These are phyloP conservation scores for Mechanitis mazaeus DNA, from an alignment of 2,888 invertebrate species.

Conservation along the genomic window DNA sequence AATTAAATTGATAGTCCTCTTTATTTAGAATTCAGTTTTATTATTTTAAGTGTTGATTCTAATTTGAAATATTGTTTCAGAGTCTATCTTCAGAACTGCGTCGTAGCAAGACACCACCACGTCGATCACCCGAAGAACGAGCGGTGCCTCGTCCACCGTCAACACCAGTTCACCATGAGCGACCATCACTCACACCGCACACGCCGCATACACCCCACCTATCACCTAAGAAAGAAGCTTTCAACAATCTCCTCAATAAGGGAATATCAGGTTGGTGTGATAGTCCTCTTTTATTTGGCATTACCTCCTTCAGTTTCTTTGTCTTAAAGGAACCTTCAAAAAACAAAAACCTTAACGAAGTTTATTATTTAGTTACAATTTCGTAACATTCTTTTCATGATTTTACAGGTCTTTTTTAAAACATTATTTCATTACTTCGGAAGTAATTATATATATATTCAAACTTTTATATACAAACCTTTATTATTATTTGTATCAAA, in stretches of 20 bases:
- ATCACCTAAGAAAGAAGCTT: constrained; percentile 81
- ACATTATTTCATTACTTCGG: too few species aligned
- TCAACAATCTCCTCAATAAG: constrained; percentile 76
- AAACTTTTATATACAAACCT: too few species aligned
- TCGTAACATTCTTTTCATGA: too few species aligned
- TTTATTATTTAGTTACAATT: neutral
- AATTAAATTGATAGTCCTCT: too few species aligned
- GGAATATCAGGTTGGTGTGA: constrained; percentile 76
- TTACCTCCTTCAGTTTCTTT: too few species aligned
- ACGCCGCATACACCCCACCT: constrained; percentile 72
- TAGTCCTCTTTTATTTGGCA: neutral
- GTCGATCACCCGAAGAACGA: constrained; percentile 64
- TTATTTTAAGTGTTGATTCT: too few species aligned
- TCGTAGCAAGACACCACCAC: constrained; percentile 65
- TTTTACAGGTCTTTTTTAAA: too few species aligned
- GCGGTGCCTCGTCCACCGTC: constrained; percentile 64
- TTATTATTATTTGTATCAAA: neutral
- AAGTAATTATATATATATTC: too few species aligned
- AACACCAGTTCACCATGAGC: constrained; percentile 71
- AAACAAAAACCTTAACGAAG: too few species aligned
- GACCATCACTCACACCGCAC: constrained; percentile 50
- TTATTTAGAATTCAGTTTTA: too few species aligned
- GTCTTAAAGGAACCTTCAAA: too few species aligned
- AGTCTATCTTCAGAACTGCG: constrained; percentile 57
- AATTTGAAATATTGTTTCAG: constrained; percentile 37